Evolutionary conservation across 2,113 vertebrate species (phyloP), one percentile per base, ranked within the genome.

Genomic region (Amblyornis subalaris): DNA sequence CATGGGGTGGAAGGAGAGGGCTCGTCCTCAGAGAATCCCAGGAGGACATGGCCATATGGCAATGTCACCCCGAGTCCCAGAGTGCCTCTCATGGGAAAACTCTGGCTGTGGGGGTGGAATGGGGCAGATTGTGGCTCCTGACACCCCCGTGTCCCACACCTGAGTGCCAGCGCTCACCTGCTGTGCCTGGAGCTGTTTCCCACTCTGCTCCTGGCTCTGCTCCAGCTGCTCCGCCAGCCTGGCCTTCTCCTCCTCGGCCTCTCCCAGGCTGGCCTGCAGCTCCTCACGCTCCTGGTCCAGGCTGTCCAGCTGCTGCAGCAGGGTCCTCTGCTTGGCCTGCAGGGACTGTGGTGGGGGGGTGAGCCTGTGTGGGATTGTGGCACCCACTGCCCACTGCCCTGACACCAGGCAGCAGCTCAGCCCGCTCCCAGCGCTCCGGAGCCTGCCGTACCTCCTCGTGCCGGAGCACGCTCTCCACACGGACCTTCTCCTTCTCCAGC

Each of bases 401-500:
- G 26, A 4, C 8, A 2, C 1, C 0, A 0, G 24, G 77, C 61
- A 74, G 69, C 69, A 44, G 38, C 69, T 42, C 75, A 54, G 70
- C 54, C 35, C 0, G 0, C 31, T 65, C 50, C 48, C 76, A 16
- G 6, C 0, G 4, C 64, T 35, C 21, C 0, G 0, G 36, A n/a
- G 61, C 69, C 0, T 0, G 35, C 78, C 1, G 2, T 89, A 99
- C 99, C 99, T 99, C 98, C 91, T 98, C 97, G 10, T 99, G 98
- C 73, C 96, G 98, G 88, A 97, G 95, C 42, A 98, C 91, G 73
- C 98, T 99, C 42, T 98, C 96, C 20, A 98, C 98, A 12, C 97
- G 98, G 93, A 98, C 98, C 24, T 94, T 98, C 96, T 99, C 99
- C 92, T 99, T 99, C 91, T 98, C 97, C 62, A 99, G 96, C 74